These are phyloP conservation scores for Bembecia ichneumoniformis DNA, from an alignment of 2,888 invertebrate species.

Conservation along the genomic window DNA sequence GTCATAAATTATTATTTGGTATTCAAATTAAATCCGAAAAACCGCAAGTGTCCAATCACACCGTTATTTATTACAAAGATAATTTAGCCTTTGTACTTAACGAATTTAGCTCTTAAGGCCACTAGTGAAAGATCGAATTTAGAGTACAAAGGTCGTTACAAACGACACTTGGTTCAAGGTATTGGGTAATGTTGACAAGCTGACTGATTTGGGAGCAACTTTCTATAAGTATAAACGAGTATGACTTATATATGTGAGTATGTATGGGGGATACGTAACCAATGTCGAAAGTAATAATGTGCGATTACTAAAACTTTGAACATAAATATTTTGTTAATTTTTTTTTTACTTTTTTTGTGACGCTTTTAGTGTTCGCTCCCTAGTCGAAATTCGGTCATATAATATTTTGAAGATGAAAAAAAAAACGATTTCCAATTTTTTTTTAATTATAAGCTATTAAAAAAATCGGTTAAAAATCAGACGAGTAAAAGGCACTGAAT, in stretches of 20 bases:
- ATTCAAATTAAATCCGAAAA: constrained; percentile 30
- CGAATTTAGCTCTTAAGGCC: neutral
- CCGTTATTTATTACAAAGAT: constrained; percentile 3
- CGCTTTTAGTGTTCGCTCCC: too few species aligned
- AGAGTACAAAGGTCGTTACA: constrained; percentile 9
- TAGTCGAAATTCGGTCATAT: too few species aligned
- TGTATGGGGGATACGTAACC: constrained; percentile 31
- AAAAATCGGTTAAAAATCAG: too few species aligned
- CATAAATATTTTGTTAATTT: neutral
- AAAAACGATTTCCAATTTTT: too few species aligned
- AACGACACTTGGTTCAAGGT: constrained; percentile 15
- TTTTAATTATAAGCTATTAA: too few species aligned
- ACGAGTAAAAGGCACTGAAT: too few species aligned
- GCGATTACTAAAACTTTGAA: constrained; percentile 12
- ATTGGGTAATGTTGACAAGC: constrained; percentile 57
- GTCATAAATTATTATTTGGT: constrained; percentile 22
- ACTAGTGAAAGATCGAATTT: neutral
- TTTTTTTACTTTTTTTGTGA: too few species aligned
- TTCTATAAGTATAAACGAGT: constrained; percentile 56
- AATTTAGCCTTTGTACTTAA: constrained; percentile 10
- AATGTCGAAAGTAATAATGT: constrained; percentile 35
- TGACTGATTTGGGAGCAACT: constrained; percentile 59
- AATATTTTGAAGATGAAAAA: too few species aligned
- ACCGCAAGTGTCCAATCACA: constrained; percentile 26
- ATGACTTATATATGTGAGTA: constrained; percentile 23